Conservation (phyloP, 2,888 invertebrate genomes). For the Oxystoma pomonae region DNA sequence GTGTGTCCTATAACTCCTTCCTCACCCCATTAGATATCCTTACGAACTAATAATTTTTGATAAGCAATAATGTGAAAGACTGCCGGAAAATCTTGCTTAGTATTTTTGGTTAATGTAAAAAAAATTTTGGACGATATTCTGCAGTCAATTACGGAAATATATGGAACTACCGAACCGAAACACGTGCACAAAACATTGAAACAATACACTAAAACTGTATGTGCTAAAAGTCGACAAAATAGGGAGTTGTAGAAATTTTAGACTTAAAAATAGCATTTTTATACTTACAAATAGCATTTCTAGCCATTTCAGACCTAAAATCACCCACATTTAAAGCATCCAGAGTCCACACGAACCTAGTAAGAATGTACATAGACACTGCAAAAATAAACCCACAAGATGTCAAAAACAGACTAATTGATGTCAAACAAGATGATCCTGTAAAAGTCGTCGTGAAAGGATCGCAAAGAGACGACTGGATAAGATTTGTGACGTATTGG, state of each 20-base stretch:
- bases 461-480: slow-evolving; percentile 55
- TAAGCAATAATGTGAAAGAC: no score
- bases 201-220: no score
- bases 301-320: slow-evolving; percentile 58
- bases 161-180: no score
- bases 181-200: no score
- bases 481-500: slow-evolving; percentile 68
- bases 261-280: background rate
- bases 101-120: no score
- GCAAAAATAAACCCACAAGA: slow-evolving; percentile 52
- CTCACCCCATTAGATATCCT: no score
- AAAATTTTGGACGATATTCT: no score
- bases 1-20: no score
- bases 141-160: no score
- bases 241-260: background rate
- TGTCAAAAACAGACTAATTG: slow-evolving; percentile 52
- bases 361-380: slow-evolving; percentile 57
- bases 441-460: slow-evolving; percentile 57
- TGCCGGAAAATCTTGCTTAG: no score
- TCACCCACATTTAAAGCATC: slow-evolving; percentile 59
- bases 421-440: slow-evolving; percentile 49
- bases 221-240: no score
- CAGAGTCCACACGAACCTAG: slow-evolving; percentile 69
- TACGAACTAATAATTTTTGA: no score
- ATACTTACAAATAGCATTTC: slow-evolving; percentile 21